phyloP scores from a whole-genome alignment of 2,888 invertebrate species.

The Seladonia tumulorum region DNA sequence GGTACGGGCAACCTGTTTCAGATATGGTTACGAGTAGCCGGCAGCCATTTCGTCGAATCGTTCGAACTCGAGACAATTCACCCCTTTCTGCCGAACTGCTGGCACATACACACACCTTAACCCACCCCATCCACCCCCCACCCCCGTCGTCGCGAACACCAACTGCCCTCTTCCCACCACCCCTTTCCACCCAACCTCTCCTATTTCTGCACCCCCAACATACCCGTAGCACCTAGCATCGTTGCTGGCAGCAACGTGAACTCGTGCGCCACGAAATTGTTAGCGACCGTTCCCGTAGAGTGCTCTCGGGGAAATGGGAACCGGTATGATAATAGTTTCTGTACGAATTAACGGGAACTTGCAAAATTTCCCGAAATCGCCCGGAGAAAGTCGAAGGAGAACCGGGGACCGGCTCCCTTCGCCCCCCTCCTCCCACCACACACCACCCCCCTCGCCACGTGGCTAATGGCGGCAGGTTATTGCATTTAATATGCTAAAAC shows the following conservation, averaged over 20 bases:
- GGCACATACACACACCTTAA: slow-evolving; percentile 16
- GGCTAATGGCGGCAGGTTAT: slow-evolving; percentile 26
- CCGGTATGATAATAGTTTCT: slow-evolving; percentile 48
- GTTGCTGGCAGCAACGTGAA: slow-evolving; percentile 4
- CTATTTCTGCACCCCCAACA: background rate
- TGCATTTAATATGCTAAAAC: slow-evolving; percentile 51
- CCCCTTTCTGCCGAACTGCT: slow-evolving; percentile 32
- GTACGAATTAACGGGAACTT: slow-evolving; percentile 61
- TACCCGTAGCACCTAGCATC: background rate
- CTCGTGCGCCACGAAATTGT: slow-evolving; percentile 47
- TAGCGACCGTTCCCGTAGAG: slow-evolving; percentile 41
- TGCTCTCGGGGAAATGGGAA: slow-evolving; percentile 14
- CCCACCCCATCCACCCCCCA: slow-evolving; percentile 21
- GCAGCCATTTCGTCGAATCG: slow-evolving; percentile 71
- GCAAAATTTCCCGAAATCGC: slow-evolving; percentile 58
- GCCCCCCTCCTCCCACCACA: rapidly evolving
- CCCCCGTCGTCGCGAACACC: background rate
- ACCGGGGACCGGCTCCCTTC: background rate
- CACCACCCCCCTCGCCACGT: no score
- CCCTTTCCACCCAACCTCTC: background rate
- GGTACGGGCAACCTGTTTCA: slow-evolving; percentile 75
- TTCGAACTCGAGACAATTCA: slow-evolving; percentile 64
- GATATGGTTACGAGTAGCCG: slow-evolving; percentile 76
- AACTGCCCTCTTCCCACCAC: background rate
- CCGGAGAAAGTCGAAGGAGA: slow-evolving; percentile 42